Conservation (phyloP, 2,113 vertebrate species). For the Scopus umbretta region DNA sequence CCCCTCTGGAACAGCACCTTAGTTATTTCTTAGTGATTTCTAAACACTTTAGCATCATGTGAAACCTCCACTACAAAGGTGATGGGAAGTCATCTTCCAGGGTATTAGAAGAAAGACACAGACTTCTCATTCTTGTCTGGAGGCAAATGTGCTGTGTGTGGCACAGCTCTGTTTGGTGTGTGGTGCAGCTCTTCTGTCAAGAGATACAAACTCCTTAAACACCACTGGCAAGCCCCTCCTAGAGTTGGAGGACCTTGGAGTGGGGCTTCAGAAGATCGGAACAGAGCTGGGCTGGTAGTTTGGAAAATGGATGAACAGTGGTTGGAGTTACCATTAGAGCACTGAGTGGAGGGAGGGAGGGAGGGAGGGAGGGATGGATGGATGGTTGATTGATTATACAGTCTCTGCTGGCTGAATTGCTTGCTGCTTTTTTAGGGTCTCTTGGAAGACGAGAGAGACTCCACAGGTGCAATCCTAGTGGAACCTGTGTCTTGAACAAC, state of each 20-base stretch:
- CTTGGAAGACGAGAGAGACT: background rate
- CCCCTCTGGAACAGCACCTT: background rate
- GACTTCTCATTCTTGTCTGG: background rate
- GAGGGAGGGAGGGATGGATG: too few species aligned
- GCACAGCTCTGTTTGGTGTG: background rate
- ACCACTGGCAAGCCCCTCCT: background rate
- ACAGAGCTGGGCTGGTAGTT: background rate
- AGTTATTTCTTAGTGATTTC: background rate
- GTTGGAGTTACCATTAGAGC: background rate
- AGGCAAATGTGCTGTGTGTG: background rate
- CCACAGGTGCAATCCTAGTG: background rate
- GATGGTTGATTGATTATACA: background rate
- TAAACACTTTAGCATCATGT: background rate
- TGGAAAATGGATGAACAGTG: background rate
- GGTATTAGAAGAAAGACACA: background rate
- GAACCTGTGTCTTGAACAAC: background rate
- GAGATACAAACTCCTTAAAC: background rate
- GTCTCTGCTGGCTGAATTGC: background rate
- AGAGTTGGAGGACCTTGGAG: background rate
- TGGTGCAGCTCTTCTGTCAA: background rate
- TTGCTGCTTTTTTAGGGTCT: background rate
- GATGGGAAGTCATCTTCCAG: background rate
- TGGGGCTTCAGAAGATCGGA: background rate
- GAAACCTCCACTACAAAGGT: background rate
- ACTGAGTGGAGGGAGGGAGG: background rate